These are phyloP conservation scores for Hydrozoanthus gracilis DNA, from an alignment of 92 coral and sea anemone species.

Conservation along the genomic window DNA sequence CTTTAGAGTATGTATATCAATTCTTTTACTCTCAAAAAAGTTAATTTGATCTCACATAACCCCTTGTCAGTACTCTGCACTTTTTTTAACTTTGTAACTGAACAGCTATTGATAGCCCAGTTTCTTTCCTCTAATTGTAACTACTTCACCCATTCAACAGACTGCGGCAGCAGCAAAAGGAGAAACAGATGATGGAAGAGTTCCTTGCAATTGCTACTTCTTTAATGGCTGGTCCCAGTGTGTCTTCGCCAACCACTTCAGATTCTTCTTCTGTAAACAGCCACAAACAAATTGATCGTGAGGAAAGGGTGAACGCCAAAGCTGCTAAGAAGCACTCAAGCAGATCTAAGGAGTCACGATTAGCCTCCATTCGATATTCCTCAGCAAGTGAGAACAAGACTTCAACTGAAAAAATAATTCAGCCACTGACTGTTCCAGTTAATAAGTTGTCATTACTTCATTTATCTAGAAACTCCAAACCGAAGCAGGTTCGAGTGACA, in stretches of 20 bases:
- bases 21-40: too few relatives aligned
- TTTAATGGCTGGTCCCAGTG: conserved; percentile 18
- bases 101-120: neutral
- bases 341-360: conserved; percentile 34
- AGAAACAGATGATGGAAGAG: conserved; percentile 35
- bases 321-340: conserved; percentile 22
- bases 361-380: conserved; percentile 16
- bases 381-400: conserved; percentile 48
- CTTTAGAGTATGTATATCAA: too few relatives aligned
- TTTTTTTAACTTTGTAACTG: too few relatives aligned
- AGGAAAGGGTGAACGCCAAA: neutral
- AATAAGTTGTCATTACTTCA: conserved; percentile 64
- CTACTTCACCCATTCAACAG: neutral
- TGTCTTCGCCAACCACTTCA: conserved; percentile 22
- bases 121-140: neutral
- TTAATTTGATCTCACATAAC: too few relatives aligned
- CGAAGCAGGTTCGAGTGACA: conserved; percentile 68
- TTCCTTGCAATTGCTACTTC: conserved; percentile 30
- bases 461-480: conserved; percentile 45
- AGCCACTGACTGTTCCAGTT: conserved; percentile 84
- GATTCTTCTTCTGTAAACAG: conserved; percentile 29
- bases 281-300: conserved; percentile 16
- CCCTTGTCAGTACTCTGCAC: too few relatives aligned
- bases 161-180: conserved; percentile 39
- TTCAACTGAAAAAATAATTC: conserved; percentile 56